These are phyloP conservation scores for Notodonta ziczac DNA, from an alignment of 2,888 invertebrate species.

Conservation along the genomic window DNA sequence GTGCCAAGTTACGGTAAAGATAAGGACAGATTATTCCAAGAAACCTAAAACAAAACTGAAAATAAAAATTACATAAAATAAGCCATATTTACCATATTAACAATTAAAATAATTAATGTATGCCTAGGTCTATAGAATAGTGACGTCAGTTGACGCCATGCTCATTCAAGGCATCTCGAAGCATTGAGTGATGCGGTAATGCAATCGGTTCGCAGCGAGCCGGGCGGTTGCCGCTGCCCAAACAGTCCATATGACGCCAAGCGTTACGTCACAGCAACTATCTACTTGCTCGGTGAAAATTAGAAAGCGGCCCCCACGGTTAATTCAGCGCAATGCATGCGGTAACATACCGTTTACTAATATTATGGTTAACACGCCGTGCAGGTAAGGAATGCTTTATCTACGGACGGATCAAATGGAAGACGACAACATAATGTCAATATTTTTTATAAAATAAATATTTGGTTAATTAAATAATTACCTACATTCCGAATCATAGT, in stretches of 20 bases:
- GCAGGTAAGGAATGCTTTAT: neutral
- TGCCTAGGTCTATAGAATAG: neutral
- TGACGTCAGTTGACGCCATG: neutral
- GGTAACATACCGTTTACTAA: slow-evolving; percentile 40
- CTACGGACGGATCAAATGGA: neutral
- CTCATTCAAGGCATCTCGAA: neutral
- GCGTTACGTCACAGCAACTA: slow-evolving; percentile 48
- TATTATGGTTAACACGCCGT: slow-evolving; percentile 29
- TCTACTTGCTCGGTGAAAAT: slow-evolving; percentile 62
- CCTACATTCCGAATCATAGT: no score
- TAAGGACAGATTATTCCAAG: no score
- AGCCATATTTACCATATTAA: no score
- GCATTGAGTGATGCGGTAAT: slow-evolving; percentile 36
- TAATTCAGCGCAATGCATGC: slow-evolving; percentile 50
- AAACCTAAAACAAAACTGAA: no score
- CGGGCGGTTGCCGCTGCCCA: slow-evolving; percentile 42
- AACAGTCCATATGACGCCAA: slow-evolving; percentile 57
- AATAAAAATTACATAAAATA: no score
- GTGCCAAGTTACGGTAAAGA: no score
- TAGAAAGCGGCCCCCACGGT: slow-evolving; percentile 64
- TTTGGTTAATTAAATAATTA: no score
- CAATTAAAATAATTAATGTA: neutral
- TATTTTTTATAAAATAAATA: no score
- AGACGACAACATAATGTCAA: no score
- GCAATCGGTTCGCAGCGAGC: slow-evolving; percentile 54